These are phyloP conservation scores for Metaphire vulgaris DNA, from an alignment of 1,140 invertebrate genomes.

Conservation along the genomic window DNA sequence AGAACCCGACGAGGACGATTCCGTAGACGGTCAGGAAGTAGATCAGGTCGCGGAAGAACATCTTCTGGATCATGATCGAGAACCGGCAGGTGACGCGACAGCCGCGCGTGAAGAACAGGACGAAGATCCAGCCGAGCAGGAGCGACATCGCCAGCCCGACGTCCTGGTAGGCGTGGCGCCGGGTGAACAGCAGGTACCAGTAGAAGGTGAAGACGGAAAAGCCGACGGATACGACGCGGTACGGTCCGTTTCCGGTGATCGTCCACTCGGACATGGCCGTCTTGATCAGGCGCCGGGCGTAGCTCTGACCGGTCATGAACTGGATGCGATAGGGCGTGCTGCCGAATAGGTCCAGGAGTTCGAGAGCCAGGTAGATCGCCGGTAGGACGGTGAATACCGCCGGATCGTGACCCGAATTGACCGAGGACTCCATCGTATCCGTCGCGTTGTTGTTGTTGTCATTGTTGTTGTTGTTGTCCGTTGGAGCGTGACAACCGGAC, in stretches of 20 bases:
- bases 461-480: not conserved
- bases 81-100: slow-evolving; percentile 16
- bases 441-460: not conserved
- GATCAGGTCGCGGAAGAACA: slow-evolving; percentile 28
- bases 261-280: slow-evolving; percentile 15
- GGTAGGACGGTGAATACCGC: not conserved
- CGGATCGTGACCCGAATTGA: not conserved
- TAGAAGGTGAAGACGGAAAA: not conserved
- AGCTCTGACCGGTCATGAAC: slow-evolving; percentile 6
- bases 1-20: slow-evolving; percentile 27
- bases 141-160: slow-evolving; percentile 9
- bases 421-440: not conserved
- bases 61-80: slow-evolving; percentile 30
- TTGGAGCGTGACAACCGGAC: not conserved
- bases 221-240: slow-evolving; percentile 11
- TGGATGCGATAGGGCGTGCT: slow-evolving; percentile 3
- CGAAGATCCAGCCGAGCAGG: slow-evolving; percentile 19
- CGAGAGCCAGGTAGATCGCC: not conserved
- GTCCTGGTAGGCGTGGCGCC: slow-evolving; percentile 2
- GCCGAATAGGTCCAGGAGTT: not conserved
- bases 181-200: slow-evolving; percentile 4
- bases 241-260: slow-evolving; percentile 22
- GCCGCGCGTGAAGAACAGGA: slow-evolving; percentile 24
- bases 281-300: not conserved
- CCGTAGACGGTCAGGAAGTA: slow-evolving; percentile 30